Base-by-base conservation (phyloP, 1,140 invertebrate species). In the Drosophila kurseongensis region DNA sequence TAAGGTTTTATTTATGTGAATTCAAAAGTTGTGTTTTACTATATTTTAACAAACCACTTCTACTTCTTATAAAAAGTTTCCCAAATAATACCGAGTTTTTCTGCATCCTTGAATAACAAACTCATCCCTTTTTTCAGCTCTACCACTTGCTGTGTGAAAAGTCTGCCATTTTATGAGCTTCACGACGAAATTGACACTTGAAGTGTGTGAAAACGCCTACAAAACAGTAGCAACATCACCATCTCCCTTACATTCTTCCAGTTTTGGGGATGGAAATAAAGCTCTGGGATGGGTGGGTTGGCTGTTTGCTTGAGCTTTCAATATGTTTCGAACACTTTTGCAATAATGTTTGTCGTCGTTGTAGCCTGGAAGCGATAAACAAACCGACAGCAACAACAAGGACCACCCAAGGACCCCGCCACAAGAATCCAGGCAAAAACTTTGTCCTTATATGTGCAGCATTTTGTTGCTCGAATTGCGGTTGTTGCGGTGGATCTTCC, bases 311-410 rank as follows among this genome's bases (percentile, higher is more conserved):
- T 62, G 36, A 61, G 75, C 84, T 77, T 88, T 88, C 83, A 83
- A 86, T 86, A 89, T 86, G 83, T 79, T 88, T 83, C 67, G 72
- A 88, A 86, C 67, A 83, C 69, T 86, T 88, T 86, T 78, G 63
- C 79, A 88, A 83, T 78, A 82, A 72, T 72, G 65, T 72, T 72
- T 72, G 65, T 72, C 71, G 68, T 72, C 85, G 79, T 83, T 65
- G 48, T 71, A 68, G 74, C 75, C 80, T 68, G 78, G 71, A 27
- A 52, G 58, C 83, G 84, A 86, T 83, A 86, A 83, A 83, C 67
- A 88, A 80, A 80, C 81, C 69, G 48, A 51, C 48, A 32, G 42
- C 42, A 62, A 54, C 67, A 86, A 36, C 63, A 71, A 61, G 77
- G 75, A 57, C 23, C 23, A 23, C 23, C 23, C 42, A 67, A 71